Evolutionary conservation across 1,140 invertebrate species (phyloP), one percentile per base, ranked within the genome.

Genomic region (Hyposmocoma kahamanoa): DNA sequence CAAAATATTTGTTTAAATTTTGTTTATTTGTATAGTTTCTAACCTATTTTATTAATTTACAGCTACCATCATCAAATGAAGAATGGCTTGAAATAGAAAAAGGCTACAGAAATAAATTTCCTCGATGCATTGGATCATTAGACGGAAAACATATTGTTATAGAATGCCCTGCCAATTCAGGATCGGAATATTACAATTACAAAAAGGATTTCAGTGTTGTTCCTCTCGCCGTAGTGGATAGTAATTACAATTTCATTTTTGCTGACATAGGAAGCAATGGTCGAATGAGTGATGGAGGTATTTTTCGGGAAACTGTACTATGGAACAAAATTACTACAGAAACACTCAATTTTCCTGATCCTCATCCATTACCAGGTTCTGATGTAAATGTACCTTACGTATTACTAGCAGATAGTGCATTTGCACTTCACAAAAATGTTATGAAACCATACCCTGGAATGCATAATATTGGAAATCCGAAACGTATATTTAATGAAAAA

Each of bases 381-480:
- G 49, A 63, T 30, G 55, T 50, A 10, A 26, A 53, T 44, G 44
- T 73, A 19, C 67, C 74, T 9, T 74, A 77, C 48, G 56, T 82
- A 22, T 66, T 89, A 59, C 48, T 89, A 20, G 87, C 64, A 18
- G 87, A 90, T 64, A 78, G 87, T 38, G 87, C 86, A 22, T 90
- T 89, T 70, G 62, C 79, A 8, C 24, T 88, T 22, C 34, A 42
- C 19, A 19, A 49, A 49, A 50, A 81, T 51, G 30, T 88, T 10
- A 64, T 87, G 71, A 87, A 86, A 59, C 84, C 86, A 28, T 87
- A 67, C 57, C 38, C 52, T 13, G 56, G 30, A 4, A 4, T n/a
- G 5, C 30, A 34, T 13, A 34, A 34, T 13, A 13, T 34, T n/a
- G 45, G 48, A 19, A 13, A 34, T 17, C 47, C 47, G 50, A 39